Percentiles rank a stretch among this genome's conserved stretches.
phyloP scores from a whole-genome alignment of 53 echinoderm and acorn worm genomes.

The Pentamera pediparva region DNA sequence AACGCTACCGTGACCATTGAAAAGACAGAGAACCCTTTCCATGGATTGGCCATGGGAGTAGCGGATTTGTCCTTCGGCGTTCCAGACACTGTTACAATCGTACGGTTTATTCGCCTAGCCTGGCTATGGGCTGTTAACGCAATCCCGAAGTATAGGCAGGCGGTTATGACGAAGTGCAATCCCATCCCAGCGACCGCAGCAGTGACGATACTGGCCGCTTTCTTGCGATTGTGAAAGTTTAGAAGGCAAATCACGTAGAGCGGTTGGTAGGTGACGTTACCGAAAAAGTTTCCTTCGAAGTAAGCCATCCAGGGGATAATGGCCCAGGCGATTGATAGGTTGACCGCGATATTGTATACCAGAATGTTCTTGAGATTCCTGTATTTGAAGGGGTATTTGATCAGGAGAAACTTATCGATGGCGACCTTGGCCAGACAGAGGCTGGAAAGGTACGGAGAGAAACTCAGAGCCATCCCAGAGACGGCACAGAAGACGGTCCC shows the following conservation, averaged over 20 bases:
- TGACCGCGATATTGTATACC: too few species aligned
- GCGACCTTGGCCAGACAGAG: neutral
- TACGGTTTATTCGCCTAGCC: neutral
- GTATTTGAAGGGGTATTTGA: neutral
- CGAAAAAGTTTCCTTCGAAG: neutral
- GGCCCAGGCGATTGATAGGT: neutral
- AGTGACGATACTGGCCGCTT: neutral
- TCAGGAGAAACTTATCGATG: slow-evolving; percentile 1
- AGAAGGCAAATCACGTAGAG: neutral
- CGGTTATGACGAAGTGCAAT: neutral
- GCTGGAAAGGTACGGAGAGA: neutral
- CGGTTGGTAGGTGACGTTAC: neutral
- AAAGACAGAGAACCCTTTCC: neutral
- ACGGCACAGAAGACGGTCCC: neutral
- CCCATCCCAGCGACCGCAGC: neutral
- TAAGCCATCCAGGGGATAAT: neutral
- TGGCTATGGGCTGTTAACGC: neutral
- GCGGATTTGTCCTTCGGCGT: neutral
- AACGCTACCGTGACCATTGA: neutral
- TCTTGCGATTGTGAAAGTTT: neutral
- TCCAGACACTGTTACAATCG: neutral
- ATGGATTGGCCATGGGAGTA: neutral
- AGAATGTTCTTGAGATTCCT: neutral
- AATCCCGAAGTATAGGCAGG: neutral
- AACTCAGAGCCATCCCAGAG: neutral